These are phyloP conservation scores for Eulithis prunata DNA, from an alignment of 2,888 invertebrate species.

Conservation along the genomic window DNA sequence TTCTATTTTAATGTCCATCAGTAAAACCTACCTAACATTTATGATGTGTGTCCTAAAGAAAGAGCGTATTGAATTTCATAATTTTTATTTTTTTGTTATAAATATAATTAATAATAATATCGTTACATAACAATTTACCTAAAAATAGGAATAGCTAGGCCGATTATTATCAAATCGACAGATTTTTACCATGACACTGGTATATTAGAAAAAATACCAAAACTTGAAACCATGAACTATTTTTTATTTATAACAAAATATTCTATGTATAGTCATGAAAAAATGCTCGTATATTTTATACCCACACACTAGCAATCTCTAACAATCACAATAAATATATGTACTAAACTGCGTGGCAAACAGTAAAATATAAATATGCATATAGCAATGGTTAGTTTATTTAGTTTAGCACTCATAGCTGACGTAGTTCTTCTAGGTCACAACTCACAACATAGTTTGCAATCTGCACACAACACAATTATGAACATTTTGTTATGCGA, in stretches of 20 bases:
- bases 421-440: no score
- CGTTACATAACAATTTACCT: conserved; percentile 39
- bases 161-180: conserved; percentile 37
- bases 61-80: conserved; percentile 25
- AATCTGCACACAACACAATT: no score
- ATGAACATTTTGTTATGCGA: no score
- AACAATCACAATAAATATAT: background rate
- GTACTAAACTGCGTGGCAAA: conserved; percentile 14
- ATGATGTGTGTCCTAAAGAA: background rate
- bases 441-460: no score
- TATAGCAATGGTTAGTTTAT: no score
- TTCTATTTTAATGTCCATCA: conserved; percentile 5
- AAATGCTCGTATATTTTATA: background rate
- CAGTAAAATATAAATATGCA: conserved; percentile 16
- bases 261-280: background rate
- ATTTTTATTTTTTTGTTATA: conserved; percentile 39
- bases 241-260: background rate
- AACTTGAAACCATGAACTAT: background rate
- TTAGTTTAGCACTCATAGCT: no score
- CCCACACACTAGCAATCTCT: conserved; percentile 1
- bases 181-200: conserved; percentile 26
- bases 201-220: conserved; percentile 11
- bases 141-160: conserved; percentile 41
- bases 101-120: conserved; percentile 45
- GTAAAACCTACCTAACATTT: background rate